phyloP scores from a whole-genome alignment of 2,113 vertebrate species.

The Bos indicus region DNA sequence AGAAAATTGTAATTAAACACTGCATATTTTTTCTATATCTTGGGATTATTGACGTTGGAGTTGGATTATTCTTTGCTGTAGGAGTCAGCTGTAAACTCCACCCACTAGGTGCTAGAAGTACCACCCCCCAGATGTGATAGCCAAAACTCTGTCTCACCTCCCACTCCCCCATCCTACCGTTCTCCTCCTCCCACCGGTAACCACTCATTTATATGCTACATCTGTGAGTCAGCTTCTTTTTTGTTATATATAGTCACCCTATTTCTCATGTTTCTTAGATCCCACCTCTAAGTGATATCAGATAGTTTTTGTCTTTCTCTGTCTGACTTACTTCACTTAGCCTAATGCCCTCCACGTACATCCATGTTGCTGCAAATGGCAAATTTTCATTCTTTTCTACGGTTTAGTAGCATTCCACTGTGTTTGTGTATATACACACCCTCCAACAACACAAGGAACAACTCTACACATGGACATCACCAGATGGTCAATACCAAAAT shows the following conservation, averaged over 20 bases:
- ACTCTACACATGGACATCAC: neutral
- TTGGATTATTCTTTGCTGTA: neutral
- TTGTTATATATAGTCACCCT: neutral
- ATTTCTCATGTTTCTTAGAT: neutral
- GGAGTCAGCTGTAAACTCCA: neutral
- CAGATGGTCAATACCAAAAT: neutral
- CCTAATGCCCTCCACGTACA: neutral
- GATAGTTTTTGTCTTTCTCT: neutral
- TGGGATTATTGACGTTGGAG: neutral
- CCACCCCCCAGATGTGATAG: neutral
- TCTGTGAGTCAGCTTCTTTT: neutral
- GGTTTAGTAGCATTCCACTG: neutral
- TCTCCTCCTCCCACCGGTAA: neutral
- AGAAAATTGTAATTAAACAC: neutral
- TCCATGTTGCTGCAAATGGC: neutral
- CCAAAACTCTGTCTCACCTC: neutral
- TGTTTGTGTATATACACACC: neutral
- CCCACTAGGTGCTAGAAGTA: neutral
- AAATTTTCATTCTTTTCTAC: neutral
- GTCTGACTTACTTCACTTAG: neutral
- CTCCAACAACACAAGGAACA: neutral
- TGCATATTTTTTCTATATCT: neutral
- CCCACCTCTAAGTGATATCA: neutral
- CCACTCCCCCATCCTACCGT: neutral
- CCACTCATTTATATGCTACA: neutral